These are phyloP conservation scores for Apis florea DNA, from an alignment of 1,140 invertebrate genomes.

Conservation along the genomic window DNA sequence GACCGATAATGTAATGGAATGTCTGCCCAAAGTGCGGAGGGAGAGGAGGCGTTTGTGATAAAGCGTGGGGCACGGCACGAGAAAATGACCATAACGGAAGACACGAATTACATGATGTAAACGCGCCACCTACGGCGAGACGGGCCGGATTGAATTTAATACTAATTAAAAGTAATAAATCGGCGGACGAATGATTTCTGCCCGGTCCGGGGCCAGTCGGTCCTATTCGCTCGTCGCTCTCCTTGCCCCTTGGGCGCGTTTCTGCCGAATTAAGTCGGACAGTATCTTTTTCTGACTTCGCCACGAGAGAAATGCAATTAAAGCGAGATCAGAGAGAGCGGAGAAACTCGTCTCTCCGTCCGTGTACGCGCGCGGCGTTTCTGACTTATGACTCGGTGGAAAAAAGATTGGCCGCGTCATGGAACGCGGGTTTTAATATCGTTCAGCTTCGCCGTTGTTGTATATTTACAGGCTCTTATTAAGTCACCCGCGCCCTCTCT, in stretches of 20 bases:
- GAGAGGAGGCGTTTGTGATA: conserved; percentile 49
- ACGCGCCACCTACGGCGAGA: conserved; percentile 71
- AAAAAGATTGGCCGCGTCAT: conserved; percentile 40
- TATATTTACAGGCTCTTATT: conserved; percentile 51
- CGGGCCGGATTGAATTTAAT: conserved; percentile 72
- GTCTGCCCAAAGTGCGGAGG: not conserved
- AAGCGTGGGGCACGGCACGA: conserved; percentile 63
- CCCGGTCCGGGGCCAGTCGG: conserved; percentile 40
- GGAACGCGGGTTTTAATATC: conserved; percentile 53
- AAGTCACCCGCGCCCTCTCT: conserved; percentile 36
- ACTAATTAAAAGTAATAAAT: conserved; percentile 78
- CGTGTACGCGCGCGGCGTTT: conserved; percentile 36
- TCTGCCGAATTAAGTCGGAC: conserved; percentile 66
- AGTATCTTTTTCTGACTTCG: conserved; percentile 67
- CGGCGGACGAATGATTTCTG: conserved; percentile 69
- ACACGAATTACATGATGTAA: conserved; percentile 69
- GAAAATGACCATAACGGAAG: conserved; percentile 68
- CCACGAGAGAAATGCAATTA: conserved; percentile 67
- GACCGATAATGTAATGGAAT: conserved; percentile 51
- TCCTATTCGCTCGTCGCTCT: conserved; percentile 68
- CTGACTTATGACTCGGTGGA: conserved; percentile 55
- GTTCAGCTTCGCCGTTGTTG: conserved; percentile 43
- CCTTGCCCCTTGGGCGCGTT: conserved; percentile 32
- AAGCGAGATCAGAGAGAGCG: conserved; percentile 54
- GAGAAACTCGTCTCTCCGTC: conserved; percentile 47